These are phyloP conservation scores for Platysternon megacephalum DNA, from an alignment of 2,113 vertebrate species.

Conservation along the genomic window DNA sequence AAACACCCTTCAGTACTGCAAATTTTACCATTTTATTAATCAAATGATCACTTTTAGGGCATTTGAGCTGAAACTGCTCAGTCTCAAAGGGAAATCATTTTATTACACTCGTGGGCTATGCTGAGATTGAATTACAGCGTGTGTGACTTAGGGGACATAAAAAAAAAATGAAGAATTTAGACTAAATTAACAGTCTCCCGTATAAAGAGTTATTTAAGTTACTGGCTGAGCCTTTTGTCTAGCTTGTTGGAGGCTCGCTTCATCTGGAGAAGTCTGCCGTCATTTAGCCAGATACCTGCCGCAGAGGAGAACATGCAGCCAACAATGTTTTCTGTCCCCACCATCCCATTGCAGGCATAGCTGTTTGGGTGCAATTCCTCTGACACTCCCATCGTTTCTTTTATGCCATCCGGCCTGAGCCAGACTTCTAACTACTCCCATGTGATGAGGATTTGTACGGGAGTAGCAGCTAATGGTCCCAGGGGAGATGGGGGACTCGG, in stretches of 20 bases:
- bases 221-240: neutral
- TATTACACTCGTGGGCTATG: neutral
- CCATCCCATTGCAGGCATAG: rapidly evolving
- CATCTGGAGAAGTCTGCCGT: neutral
- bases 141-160: neutral
- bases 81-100: neutral
- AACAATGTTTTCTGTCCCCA: rapidly evolving
- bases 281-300: rapidly evolving
- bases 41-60: slow-evolving; percentile 32
- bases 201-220: neutral
- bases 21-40: slow-evolving; percentile 57
- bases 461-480: neutral
- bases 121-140: neutral
- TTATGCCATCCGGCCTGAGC: neutral
- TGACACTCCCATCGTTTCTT: rapidly evolving
- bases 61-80: slow-evolving; percentile 12
- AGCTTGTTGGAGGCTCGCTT: neutral
- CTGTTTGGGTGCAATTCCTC: neutral
- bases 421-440: neutral
- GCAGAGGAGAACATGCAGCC: neutral
- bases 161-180: neutral
- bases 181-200: neutral
- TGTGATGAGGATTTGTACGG: neutral
- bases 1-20: slow-evolving; percentile 28
- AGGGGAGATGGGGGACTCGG: neutral